A percentile compares a stretch with the other conserved stretches of the same genome.
Conservation (phyloP, 2,888 invertebrate genomes). For the Mactromeris polynyma region DNA sequence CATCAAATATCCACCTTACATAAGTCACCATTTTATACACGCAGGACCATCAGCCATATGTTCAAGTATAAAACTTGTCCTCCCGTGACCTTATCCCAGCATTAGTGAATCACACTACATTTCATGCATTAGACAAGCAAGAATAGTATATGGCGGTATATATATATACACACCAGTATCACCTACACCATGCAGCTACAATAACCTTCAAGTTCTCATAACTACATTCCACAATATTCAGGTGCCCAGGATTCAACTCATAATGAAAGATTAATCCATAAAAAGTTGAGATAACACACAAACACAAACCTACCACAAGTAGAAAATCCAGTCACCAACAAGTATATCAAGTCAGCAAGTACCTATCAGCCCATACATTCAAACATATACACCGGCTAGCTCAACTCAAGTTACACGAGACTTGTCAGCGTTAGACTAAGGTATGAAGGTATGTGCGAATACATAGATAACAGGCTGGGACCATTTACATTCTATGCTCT, state of each 20-base stretch:
- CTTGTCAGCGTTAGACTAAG: constrained; percentile 4
- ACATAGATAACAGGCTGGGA: background rate
- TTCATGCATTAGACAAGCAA: background rate
- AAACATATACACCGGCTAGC: background rate
- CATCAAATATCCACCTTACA: background rate
- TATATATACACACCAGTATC: background rate
- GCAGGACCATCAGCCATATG: background rate
- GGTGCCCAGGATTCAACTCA: background rate
- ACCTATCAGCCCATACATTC: background rate
- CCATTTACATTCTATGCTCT: background rate
- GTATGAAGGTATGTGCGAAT: constrained; percentile 13
- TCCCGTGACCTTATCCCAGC: background rate
- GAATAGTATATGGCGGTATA: too few species aligned
- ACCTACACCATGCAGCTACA: background rate
- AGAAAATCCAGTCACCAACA: constrained; percentile 1
- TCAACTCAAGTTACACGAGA: background rate
- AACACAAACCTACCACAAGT: background rate
- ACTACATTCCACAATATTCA: background rate
- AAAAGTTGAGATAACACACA: background rate
- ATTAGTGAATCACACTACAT: background rate
- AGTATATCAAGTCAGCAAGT: background rate
- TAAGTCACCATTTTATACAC: background rate
- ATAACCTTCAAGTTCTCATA: background rate
- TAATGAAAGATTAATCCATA: background rate
- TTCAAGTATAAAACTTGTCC: background rate